A percentile compares a stretch with the other conserved stretches of the same genome.
Conservation (phyloP, 2,888 invertebrate species). For the Ellobium chinense region DNA sequence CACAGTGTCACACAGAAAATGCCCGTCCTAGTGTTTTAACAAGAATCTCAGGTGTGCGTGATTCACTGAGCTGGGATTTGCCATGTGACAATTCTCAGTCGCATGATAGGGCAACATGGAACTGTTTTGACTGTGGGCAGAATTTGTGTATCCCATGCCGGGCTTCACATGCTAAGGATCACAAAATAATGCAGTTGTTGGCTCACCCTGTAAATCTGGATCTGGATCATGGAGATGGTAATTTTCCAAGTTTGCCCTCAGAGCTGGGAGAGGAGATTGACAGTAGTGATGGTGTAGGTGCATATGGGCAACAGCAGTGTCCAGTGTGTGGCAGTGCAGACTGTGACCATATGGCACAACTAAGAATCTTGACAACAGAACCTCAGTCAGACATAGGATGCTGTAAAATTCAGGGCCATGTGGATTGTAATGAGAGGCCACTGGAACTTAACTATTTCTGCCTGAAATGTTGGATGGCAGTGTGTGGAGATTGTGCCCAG, state of each 20-base stretch:
- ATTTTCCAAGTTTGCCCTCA: not conserved
- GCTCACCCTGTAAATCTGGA: not conserved
- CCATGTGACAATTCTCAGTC: not conserved
- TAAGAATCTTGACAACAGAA: not conserved
- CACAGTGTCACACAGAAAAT: conserved; percentile 6
- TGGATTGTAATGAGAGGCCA: not conserved
- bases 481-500: conserved; percentile 31
- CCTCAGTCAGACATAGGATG: not conserved
- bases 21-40: not conserved
- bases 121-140: conserved; percentile 4
- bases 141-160: not conserved
- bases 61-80: not conserved
- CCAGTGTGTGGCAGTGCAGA: not conserved
- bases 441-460: conserved; percentile 15
- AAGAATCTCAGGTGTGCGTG: not conserved
- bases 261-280: not conserved
- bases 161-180: not conserved
- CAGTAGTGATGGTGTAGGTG: not conserved
- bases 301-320: too few relatives aligned
- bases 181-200: not conserved
- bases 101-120: not conserved
- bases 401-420: conserved; percentile 13
- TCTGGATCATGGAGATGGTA: not conserved
- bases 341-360: not conserved
- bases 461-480: conserved; percentile 26